Evolutionary conservation across 2,888 invertebrate species (phyloP).

Genomic region (Lysandra coridon): DNA sequence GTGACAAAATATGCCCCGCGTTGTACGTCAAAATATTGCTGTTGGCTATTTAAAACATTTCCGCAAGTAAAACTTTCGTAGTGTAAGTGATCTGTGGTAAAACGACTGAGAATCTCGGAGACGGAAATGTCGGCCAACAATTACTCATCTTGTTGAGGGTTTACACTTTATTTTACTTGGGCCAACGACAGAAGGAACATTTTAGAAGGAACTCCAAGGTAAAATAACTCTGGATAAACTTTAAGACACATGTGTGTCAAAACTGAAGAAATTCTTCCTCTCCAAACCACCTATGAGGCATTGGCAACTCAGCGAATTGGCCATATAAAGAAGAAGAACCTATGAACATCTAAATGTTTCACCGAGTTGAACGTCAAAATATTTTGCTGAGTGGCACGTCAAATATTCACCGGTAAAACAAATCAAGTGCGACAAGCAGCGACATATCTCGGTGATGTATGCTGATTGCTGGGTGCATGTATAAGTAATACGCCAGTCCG

Average conservation of each 20-base stretch:
- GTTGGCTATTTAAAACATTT: slow-evolving; percentile 39
- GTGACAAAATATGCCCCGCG: slow-evolving; percentile 19
- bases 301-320: no score
- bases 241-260: no score
- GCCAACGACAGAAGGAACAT: no score
- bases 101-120: background rate
- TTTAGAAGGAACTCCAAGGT: no score
- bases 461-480: slow-evolving; percentile 78
- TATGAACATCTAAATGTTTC: no score
- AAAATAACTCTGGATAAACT: no score
- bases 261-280: no score
- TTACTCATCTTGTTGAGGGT: no score
- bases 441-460: slow-evolving; percentile 75
- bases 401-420: slow-evolving; percentile 65
- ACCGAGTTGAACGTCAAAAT: background rate
- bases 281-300: no score
- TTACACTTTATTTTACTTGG: no score
- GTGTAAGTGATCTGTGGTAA: background rate
- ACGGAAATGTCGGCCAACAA: background rate
- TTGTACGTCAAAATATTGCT: slow-evolving; percentile 22
- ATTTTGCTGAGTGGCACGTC: slow-evolving; percentile 44
- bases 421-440: slow-evolving; percentile 61
- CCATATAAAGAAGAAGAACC: no score
- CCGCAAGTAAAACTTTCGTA: background rate
- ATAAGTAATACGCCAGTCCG: slow-evolving; percentile 74